phyloP scores from a whole-genome alignment of 2,797 vertebrate genomes.

The Coregonus sp. region DNA sequence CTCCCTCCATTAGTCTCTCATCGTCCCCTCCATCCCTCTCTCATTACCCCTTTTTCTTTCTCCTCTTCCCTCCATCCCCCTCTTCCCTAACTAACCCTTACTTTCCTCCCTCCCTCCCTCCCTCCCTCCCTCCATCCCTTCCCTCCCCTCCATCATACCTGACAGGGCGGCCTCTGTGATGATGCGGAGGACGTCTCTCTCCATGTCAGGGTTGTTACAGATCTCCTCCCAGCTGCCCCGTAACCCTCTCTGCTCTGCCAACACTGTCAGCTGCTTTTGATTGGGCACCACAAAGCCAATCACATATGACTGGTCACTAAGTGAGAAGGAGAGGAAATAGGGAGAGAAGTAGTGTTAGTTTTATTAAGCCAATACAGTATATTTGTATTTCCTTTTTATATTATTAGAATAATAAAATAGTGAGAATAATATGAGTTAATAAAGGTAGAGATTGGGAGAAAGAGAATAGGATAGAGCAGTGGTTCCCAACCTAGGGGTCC shows the following conservation, averaged over 20 bases:
- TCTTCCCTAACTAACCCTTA: neutral
- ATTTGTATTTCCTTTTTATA: neutral
- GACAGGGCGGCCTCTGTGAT: slow-evolving; percentile 87
- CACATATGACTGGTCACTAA: slow-evolving; percentile 93
- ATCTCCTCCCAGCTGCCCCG: slow-evolving; percentile 89
- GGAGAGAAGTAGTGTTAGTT: neutral
- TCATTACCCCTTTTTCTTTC: neutral
- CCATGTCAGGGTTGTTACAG: slow-evolving; percentile 87
- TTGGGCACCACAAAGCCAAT: slow-evolving; percentile 97
- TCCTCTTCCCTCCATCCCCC: neutral
- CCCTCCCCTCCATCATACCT: slow-evolving; percentile 68
- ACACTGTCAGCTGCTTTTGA: slow-evolving; percentile 86
- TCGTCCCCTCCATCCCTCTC: neutral
- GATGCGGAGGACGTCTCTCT: slow-evolving; percentile 87
- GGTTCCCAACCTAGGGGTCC: no score
- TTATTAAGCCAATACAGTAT: neutral
- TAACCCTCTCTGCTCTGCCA: slow-evolving; percentile 84
- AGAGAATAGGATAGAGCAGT: no score
- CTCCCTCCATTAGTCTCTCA: neutral
- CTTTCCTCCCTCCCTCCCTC: neutral
- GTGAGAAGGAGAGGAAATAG: slow-evolving; percentile 27
- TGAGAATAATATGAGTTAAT: no score
- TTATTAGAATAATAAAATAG: no score
- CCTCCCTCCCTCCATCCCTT: neutral
- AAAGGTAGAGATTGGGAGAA: no score